Conservation (phyloP, 30 jellyfish, hydroid and myxozoan species). For the Sanderia malayensis region DNA sequence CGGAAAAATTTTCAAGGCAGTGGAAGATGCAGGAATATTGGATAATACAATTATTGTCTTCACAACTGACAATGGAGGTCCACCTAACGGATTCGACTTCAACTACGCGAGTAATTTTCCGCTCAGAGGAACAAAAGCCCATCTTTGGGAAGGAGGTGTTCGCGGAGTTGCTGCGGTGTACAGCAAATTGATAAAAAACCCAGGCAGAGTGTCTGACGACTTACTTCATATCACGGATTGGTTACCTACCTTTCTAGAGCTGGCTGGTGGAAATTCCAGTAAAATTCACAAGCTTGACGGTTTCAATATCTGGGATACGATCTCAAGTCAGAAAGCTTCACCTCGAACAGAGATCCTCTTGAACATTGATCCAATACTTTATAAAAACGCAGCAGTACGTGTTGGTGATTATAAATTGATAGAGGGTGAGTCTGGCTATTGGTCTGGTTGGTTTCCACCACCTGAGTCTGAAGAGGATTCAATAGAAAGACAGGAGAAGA, state of each 20-base stretch:
- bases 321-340: slow-evolving; percentile 32
- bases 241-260: slow-evolving; percentile 77
- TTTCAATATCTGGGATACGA: slow-evolving; percentile 62
- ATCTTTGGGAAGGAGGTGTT: slow-evolving; percentile 96
- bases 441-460: slow-evolving; percentile 94
- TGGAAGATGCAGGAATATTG: slow-evolving; percentile 65
- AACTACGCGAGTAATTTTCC: slow-evolving; percentile 91
- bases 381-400: slow-evolving; percentile 76
- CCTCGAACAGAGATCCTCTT: slow-evolving; percentile 79
- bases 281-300: slow-evolving; percentile 59
- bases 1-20: slow-evolving; percentile 64
- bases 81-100: slow-evolving; percentile 92
- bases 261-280: slow-evolving; percentile 75
- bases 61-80: slow-evolving; percentile 97
- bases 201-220: slow-evolving; percentile 80
- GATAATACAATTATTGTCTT: slow-evolving; percentile 79
- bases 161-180: slow-evolving; percentile 83
- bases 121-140: slow-evolving; percentile 84
- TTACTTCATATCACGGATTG: slow-evolving; percentile 84
- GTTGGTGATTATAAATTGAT: slow-evolving; percentile 81
- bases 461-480: slow-evolving; percentile 54
- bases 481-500: too few species aligned
- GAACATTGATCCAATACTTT: slow-evolving; percentile 77
- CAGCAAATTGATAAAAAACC: slow-evolving; percentile 65
- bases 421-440: slow-evolving; percentile 43